A percentile compares a stretch with the other conserved stretches of the same genome.
Conservation (phyloP, 2,888 invertebrate species). For the Chymomyza procnemis region DNA sequence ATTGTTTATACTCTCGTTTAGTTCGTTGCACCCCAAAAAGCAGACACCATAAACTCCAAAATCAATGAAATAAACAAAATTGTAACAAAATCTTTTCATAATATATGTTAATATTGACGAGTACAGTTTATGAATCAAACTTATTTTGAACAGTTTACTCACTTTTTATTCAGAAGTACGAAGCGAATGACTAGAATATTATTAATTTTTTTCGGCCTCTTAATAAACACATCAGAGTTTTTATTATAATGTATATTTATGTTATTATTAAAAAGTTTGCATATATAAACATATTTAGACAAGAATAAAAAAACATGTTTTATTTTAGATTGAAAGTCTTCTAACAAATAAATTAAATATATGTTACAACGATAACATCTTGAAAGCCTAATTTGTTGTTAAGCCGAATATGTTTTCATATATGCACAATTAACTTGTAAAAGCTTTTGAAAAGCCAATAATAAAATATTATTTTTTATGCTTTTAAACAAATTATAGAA, state of each 20-base stretch:
- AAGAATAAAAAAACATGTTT: not conserved
- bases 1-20: not conserved
- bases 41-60: not conserved
- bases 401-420: not conserved
- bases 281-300: not conserved
- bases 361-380: not conserved
- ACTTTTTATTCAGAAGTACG: not conserved
- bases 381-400: not conserved
- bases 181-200: too few relatives aligned
- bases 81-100: constrained; percentile 40
- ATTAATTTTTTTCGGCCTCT: not conserved
- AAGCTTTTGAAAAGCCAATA: not conserved
- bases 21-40: not conserved
- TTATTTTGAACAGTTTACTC: not conserved
- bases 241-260: not conserved
- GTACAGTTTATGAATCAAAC: not conserved
- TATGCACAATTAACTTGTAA: not conserved
- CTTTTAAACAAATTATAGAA: not conserved
- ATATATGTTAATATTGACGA: not conserved
- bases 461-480: not conserved
- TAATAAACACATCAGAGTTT: not conserved
- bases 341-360: not conserved
- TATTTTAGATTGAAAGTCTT: not conserved
- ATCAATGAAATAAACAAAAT: constrained; percentile 39
- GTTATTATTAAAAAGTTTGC: not conserved